Percentiles rank a stretch among this genome's conserved stretches.
Conservation (phyloP, 2,113 vertebrate genomes). For the Elachura formosa region DNA sequence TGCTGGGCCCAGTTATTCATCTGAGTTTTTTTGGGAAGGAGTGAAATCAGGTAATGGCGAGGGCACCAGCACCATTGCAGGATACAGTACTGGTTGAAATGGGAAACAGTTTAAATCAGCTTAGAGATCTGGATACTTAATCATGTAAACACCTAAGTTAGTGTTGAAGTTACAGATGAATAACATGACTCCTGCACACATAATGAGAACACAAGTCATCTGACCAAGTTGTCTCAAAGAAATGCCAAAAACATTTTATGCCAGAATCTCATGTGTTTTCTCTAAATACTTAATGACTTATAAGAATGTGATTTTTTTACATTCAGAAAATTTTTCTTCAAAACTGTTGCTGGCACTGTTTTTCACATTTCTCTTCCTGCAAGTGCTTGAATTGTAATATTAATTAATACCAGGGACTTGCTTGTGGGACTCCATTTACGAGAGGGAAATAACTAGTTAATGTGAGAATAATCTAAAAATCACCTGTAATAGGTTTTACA, state of each 20-base stretch:
- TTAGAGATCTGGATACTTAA: neutral
- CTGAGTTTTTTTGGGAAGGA: neutral
- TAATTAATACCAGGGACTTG: neutral
- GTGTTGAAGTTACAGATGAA: neutral
- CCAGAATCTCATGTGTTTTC: neutral
- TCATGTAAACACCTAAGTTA: neutral
- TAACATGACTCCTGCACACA: neutral
- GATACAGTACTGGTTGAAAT: neutral
- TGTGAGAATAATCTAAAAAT: neutral
- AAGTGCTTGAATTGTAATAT: neutral
- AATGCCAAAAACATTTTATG: neutral
- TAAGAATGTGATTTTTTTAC: neutral
- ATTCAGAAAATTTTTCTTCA: neutral
- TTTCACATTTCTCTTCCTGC: neutral
- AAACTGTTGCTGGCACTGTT: neutral
- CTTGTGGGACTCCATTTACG: neutral
- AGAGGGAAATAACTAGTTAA: conserved; percentile 3
- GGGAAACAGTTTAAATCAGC: neutral
- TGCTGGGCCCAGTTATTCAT: neutral
- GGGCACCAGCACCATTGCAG: neutral
- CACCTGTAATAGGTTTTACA: conserved; percentile 42
- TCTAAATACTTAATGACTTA: neutral
- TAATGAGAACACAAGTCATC: neutral
- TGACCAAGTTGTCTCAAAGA: neutral
- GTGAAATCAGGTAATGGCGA: neutral